Percentiles rank a stretch among this genome's conserved stretches.
phyloP scores from a whole-genome alignment of 2,888 invertebrate species.

The Tenthredo scrophulariae region DNA sequence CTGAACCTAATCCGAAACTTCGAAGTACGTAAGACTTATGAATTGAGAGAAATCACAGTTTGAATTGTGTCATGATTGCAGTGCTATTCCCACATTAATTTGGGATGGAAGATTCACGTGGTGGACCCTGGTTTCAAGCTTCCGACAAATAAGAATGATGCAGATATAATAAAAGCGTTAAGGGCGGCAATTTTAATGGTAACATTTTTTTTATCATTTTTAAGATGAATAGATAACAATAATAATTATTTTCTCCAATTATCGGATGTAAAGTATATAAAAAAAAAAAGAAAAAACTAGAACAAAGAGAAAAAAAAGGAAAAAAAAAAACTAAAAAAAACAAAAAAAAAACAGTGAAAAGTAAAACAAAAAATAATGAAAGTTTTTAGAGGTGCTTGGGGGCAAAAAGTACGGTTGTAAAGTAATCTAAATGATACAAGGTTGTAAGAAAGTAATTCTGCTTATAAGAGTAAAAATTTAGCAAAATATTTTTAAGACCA shows the following conservation, averaged over 20 bases:
- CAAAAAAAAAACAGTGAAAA: constrained; percentile 45
- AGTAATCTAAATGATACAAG: constrained; percentile 70
- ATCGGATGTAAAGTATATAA: neutral
- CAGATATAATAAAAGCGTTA: constrained; percentile 7
- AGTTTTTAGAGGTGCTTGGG: constrained; percentile 48
- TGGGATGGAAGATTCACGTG: constrained; percentile 96
- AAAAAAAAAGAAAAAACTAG: neutral
- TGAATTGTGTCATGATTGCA: constrained; percentile 76
- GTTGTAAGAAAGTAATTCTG: constrained; percentile 77
- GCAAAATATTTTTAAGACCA: constrained; percentile 51
- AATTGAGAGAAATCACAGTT: constrained; percentile 47
- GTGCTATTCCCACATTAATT: constrained; percentile 95
- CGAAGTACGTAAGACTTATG: neutral
- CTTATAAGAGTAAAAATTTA: constrained; percentile 67
- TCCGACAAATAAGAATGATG: constrained; percentile 69
- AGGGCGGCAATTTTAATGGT: constrained; percentile 15
- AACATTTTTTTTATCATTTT: constrained; percentile 44
- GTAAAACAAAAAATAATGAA: constrained; percentile 58
- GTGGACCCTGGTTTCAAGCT: constrained; percentile 84
- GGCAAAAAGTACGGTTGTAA: constrained; percentile 47
- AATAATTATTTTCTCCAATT: neutral
- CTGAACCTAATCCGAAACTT: neutral
- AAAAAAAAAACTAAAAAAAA: too few species aligned
- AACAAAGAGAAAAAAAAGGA: neutral
- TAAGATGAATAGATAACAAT: constrained; percentile 40